These are phyloP conservation scores for Dendrolimus kikuchii DNA, from an alignment of 1,140 invertebrate genomes.

Conservation along the genomic window DNA sequence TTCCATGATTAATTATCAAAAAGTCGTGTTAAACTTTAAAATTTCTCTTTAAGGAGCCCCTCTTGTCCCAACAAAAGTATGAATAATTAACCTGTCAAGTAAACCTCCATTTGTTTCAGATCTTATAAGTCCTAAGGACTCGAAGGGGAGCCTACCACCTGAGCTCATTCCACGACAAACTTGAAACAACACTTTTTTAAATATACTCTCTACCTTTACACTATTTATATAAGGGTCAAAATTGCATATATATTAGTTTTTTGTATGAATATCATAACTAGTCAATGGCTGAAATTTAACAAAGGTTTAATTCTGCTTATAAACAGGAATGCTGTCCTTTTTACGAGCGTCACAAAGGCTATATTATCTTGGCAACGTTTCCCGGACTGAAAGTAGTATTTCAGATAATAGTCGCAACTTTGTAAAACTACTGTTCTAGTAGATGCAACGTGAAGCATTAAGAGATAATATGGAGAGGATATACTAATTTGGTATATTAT, in stretches of 20 bases:
- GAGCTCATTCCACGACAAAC: constrained; percentile 25
- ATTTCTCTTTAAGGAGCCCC: neutral
- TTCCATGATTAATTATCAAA: too few relatives aligned
- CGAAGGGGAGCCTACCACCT: constrained; percentile 24
- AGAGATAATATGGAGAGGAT: neutral
- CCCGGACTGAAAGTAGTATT: too few relatives aligned
- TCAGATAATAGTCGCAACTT: too few relatives aligned
- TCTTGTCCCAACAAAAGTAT: constrained; percentile 13
- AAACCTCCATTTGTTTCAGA: constrained; percentile 25
- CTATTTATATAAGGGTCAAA: neutral
- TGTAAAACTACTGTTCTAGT: neutral
- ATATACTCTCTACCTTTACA: neutral
- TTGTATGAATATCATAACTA: constrained; percentile 1
- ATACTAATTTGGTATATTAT: neutral
- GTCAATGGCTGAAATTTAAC: constrained; percentile 4
- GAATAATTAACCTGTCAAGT: constrained; percentile 42
- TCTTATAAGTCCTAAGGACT: constrained; percentile 14
- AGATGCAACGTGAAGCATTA: constrained; percentile 13
- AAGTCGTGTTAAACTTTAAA: neutral
- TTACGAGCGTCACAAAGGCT: too few relatives aligned
- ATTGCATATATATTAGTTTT: neutral
- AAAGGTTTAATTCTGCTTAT: neutral
- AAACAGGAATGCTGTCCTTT: too few relatives aligned
- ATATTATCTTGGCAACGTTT: too few relatives aligned
- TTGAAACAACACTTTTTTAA: constrained; percentile 1